Conservation (phyloP, 2,113 vertebrate species). For the Hiodon tergisus region DNA sequence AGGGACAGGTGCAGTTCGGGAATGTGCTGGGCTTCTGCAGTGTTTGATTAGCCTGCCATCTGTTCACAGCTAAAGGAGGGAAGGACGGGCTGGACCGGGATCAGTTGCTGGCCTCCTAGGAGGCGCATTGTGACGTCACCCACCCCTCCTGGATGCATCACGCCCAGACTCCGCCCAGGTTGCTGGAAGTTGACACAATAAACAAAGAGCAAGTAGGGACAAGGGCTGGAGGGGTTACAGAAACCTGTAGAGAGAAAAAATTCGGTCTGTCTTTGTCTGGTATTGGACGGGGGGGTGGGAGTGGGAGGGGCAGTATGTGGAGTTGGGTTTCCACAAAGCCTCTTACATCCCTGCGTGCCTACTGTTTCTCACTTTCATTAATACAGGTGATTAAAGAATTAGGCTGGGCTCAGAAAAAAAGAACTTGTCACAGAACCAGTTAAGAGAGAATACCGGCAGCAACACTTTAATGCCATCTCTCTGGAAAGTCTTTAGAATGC, state of each 20-base stretch:
- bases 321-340: conserved; percentile 11
- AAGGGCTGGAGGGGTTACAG: background rate
- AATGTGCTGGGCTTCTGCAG: conserved; percentile 20
- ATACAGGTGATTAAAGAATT: conserved; percentile 22
- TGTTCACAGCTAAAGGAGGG: conserved; percentile 16
- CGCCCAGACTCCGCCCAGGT: background rate
- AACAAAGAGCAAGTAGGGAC: conserved; percentile 5
- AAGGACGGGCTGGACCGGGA: conserved; percentile 16
- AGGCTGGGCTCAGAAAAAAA: background rate
- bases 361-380: conserved; percentile 15
- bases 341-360: background rate
- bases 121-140: background rate
- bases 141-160: conserved; percentile 20
- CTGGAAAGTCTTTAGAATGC: too few species aligned
- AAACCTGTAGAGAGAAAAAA: background rate
- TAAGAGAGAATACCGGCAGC: background rate
- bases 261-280: background rate
- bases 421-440: conserved; percentile 9
- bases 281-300: background rate
- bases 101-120: background rate
- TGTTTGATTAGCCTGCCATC: conserved; percentile 22
- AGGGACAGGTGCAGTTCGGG: conserved; percentile 23
- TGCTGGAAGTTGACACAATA: conserved; percentile 7
- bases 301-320: background rate
- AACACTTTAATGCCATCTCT: too few species aligned